phyloP scores from a whole-genome alignment of 1,140 invertebrate genomes.

The Rhyacophila brunnea region DNA sequence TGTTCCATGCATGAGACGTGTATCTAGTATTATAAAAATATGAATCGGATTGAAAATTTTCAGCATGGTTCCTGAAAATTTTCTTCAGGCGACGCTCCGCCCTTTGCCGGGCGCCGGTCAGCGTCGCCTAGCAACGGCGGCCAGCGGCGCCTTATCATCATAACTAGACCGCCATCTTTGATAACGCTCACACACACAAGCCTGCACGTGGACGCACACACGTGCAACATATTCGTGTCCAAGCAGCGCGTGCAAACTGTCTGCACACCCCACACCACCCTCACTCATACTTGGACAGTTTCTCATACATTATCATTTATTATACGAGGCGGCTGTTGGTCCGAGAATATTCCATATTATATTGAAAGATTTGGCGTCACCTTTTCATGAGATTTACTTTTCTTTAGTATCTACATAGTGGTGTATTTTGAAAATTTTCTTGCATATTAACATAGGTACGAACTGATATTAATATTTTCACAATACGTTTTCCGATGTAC shows the following conservation, averaged over 20 bases:
- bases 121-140: slow-evolving; percentile 49
- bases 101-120: slow-evolving; percentile 49
- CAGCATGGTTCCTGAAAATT: too few relatives aligned
- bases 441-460: too few relatives aligned
- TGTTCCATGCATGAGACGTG: too few relatives aligned
- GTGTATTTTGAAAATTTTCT: too few relatives aligned
- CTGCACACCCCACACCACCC: slow-evolving; percentile 18
- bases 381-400: too few relatives aligned
- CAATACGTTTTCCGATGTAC: too few relatives aligned
- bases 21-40: too few relatives aligned
- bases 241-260: slow-evolving; percentile 25
- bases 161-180: slow-evolving; percentile 54
- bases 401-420: too few relatives aligned
- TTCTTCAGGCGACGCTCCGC: slow-evolving; percentile 37
- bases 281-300: slow-evolving; percentile 41
- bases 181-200: slow-evolving; percentile 33
- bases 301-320: slow-evolving; percentile 41
- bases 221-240: slow-evolving; percentile 29
- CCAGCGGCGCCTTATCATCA: slow-evolving; percentile 52
- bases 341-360: too few relatives aligned
- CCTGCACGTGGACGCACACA: background rate
- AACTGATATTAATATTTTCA: too few relatives aligned
- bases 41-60: too few relatives aligned
- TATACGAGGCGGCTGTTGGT: background rate
- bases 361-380: too few relatives aligned